Evolutionary conservation across 2,113 vertebrate genomes (phyloP).

Genomic region (Nycticryphes semicollaris): DNA sequence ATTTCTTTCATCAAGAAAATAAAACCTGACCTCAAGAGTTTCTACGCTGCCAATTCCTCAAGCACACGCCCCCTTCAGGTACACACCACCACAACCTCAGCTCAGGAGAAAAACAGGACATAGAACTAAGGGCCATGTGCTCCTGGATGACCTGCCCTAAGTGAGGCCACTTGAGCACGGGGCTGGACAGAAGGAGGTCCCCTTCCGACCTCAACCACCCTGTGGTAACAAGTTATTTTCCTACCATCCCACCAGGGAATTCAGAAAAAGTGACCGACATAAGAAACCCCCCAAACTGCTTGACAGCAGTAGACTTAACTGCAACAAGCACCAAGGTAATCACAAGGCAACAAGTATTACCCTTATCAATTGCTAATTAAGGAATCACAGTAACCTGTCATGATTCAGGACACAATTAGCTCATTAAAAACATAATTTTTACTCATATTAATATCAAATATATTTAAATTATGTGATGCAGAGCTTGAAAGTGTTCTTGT

Average conservation of each 20-base stretch:
- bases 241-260: not conserved
- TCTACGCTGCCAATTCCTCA: not conserved
- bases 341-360: not conserved
- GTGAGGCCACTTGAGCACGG: not conserved
- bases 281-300: not conserved
- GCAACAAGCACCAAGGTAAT: not conserved
- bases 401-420: not conserved
- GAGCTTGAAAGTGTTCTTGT: not conserved
- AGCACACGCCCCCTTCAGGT: not conserved
- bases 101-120: not conserved
- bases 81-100: accelerated
- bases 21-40: not conserved
- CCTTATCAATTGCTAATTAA: not conserved
- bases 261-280: not conserved
- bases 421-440: not conserved
- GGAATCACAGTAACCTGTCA: not conserved
- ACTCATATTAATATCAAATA: not conserved
- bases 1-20: not conserved
- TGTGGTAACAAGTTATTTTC: not conserved
- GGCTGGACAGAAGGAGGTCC: not conserved
- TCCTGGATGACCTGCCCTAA: not conserved
- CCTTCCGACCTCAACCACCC: not conserved
- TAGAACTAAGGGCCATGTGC: accelerated
- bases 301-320: not conserved
- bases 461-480: not conserved